A percentile compares a stretch with the other conserved stretches of the same genome.
These are phyloP conservation scores for Drosophila birchii DNA, from an alignment of 2,888 invertebrate species.

Conservation along the genomic window DNA sequence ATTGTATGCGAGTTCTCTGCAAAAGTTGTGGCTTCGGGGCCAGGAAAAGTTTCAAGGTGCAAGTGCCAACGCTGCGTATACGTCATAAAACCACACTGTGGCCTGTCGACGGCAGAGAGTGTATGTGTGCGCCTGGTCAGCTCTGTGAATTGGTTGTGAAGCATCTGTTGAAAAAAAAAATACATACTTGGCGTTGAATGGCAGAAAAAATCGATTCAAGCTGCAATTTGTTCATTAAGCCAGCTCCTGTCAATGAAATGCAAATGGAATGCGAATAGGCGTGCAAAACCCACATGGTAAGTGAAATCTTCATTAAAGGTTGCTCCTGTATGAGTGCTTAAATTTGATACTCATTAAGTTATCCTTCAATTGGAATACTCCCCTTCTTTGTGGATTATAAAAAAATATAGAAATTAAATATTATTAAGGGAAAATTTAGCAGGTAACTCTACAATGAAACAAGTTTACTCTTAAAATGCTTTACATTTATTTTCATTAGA, in stretches of 20 bases:
- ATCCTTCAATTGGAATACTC: background rate
- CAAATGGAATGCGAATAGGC: constrained; percentile 8
- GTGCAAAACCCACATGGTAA: background rate
- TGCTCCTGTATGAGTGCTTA: background rate
- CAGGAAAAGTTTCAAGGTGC: constrained; percentile 68
- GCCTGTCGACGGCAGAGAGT: constrained; percentile 13
- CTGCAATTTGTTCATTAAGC: constrained; percentile 32
- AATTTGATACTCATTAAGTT: constrained; percentile 1
- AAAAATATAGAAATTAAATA: background rate
- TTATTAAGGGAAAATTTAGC: background rate
- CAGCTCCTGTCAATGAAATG: constrained; percentile 23
- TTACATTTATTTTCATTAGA: constrained; percentile 3
- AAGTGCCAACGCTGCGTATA: constrained; percentile 64
- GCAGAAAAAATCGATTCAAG: constrained; percentile 23
- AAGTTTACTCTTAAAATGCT: background rate
- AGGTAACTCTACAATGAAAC: background rate
- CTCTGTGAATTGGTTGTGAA: constrained; percentile 28
- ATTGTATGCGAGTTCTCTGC: constrained; percentile 57
- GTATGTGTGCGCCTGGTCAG: constrained; percentile 5
- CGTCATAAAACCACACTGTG: constrained; percentile 66
- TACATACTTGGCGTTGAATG: constrained; percentile 7
- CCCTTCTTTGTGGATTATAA: background rate
- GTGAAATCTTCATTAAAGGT: constrained; percentile 1
- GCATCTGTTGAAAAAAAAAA: constrained; percentile 25
- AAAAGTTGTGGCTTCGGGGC: constrained; percentile 43